Evolutionary conservation across 1,140 invertebrate genomes (phyloP), one percentile per base, ranked within the genome.

Genomic region (Aphaenogaster floridana): DNA sequence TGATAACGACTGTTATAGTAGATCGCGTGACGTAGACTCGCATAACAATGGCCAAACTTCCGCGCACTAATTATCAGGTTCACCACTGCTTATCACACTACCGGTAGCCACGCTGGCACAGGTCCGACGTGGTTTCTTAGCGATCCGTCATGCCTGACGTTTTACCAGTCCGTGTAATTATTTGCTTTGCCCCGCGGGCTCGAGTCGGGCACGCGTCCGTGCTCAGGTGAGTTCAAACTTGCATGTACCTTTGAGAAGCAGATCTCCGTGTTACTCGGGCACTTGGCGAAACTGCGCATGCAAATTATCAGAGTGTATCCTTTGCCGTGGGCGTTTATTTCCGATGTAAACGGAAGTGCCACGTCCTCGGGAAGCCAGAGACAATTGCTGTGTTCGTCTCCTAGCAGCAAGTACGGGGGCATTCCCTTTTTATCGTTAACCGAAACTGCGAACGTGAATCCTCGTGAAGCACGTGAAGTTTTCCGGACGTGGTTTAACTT

Each of bases 301-400:
- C 54, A 72, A 84, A 84, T 84, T 84, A 63, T 64, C 54, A 28
- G 39, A 80, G 34, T 74, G 57, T 54, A 66, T 81, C 50, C 85
- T 87, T 77, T 72, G 64, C 17, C 71, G 48, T 28, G 84, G 71
- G 61, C 89, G 68, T 83, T 87, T 87, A 87, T 85, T 90, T 89
- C 77, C 78, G 77, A 34, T 50, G 71, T 78, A 87, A 89, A 87
- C 85, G 85, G 84, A 50, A 86, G 42, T 36, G 6, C 17, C 17
- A 9, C 54, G 13, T 45, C 66, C n/a, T 52, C 3, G 39, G 6
- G 9, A 34, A 45, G 11, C 74, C 57, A n/a, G 4, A 17, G 59
- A 80, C 81, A 80, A 86, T 89, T 80, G 45, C 59, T n/a, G 15
- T 50, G 87, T 69, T 74, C 52, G 13, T 72, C 15, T 88, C n/a